Evolutionary conservation across 2,797 vertebrate genomes (phyloP), one percentile per base, ranked within the genome.

Genomic region (Onychomys torridus): DNA sequence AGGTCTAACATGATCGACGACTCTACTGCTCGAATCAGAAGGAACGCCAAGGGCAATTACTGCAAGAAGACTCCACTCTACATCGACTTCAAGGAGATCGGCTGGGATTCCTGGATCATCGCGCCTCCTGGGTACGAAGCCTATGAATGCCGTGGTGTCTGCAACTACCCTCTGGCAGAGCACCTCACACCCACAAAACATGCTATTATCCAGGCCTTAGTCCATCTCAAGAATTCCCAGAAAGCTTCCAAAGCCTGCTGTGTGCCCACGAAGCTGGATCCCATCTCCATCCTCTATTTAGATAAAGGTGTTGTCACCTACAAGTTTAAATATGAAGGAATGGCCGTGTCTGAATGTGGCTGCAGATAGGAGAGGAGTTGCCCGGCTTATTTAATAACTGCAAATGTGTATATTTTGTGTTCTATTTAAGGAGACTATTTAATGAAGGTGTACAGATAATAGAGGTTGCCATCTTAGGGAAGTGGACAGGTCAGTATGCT

Each of bases 31-130:
- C 99, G 99, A 34, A 99, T 99, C 96, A 98, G 99, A 14, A 99
- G 99, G 97, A 99, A 99, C 0, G 99, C 99, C 71, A 99, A 99
- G 91, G 99, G 99, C 46, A 99, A 99, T 98, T 99, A 99, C 95
- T 99, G 99, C 98, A 99, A 99, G 98, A 99, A 99, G 95, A 99
- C 99, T 23, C 99, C 99, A 0, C 99, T 99, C 78, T 99, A 99
- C 25, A 99, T 99, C 0, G 99, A 99, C 97, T 99, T 99, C 98
- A 99, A 99, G 97, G 99, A 99, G 95, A 99, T 99, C 0, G 99
- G 99, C 32, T 99, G 99, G 99, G 99, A 99, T 97, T 99, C 99
- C 67, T 99, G 99, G 99, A 99, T 99, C 98, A 99, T 99, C 1
- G 99, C 99, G 0, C 99, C 99, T 0, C 97, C 99, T 0, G 99